Evolutionary conservation across 2,797 vertebrate species (phyloP).

Genomic region (Tolypeutes matacus): DNA sequence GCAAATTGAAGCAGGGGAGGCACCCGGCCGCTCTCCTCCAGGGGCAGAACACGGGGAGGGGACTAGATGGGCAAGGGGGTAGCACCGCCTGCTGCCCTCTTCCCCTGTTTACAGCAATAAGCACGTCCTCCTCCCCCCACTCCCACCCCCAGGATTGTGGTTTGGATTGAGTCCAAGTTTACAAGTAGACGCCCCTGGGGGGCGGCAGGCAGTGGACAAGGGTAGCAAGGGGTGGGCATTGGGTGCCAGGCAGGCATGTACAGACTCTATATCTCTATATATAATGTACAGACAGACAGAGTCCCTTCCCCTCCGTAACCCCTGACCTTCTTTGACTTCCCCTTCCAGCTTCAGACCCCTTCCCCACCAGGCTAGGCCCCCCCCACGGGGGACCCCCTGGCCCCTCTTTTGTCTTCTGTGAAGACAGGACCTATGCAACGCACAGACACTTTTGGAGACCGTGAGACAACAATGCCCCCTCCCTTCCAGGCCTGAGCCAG

Average conservation of each 20-base stretch:
- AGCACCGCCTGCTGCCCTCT: slow-evolving; percentile 31
- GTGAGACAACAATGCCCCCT: slow-evolving; percentile 69
- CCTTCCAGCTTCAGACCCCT: slow-evolving; percentile 75
- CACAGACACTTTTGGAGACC: slow-evolving; percentile 91
- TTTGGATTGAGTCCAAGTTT: slow-evolving; percentile 82
- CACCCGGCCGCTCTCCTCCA: slow-evolving; percentile 38
- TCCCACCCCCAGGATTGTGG: slow-evolving; percentile 69
- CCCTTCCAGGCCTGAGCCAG: slow-evolving; percentile 44
- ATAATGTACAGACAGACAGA: slow-evolving; percentile 88
- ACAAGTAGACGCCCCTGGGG: slow-evolving; percentile 78
- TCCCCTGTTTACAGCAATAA: slow-evolving; percentile 85
- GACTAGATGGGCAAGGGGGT: slow-evolving; percentile 72
- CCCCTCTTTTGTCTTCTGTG: slow-evolving; percentile 90
- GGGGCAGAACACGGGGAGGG: slow-evolving; percentile 74
- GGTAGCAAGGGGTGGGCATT: slow-evolving; percentile 71
- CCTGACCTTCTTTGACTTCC: slow-evolving; percentile 83
- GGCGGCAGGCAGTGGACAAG: slow-evolving; percentile 64
- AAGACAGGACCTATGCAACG: slow-evolving; percentile 92
- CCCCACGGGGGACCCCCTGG: slow-evolving; percentile 83
- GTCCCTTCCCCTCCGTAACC: slow-evolving; percentile 61
- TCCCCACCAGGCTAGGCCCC: slow-evolving; percentile 83
- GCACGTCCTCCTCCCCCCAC: slow-evolving; percentile 73
- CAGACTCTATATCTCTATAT: slow-evolving; percentile 88
- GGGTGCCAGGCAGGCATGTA: slow-evolving; percentile 85
- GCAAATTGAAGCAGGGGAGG: slow-evolving; percentile 15